Evolutionary conservation across 92 coral and sea anemone genomes (phyloP), one percentile per base, ranked within the genome.

Genomic region (Plumapathes pennacea): DNA sequence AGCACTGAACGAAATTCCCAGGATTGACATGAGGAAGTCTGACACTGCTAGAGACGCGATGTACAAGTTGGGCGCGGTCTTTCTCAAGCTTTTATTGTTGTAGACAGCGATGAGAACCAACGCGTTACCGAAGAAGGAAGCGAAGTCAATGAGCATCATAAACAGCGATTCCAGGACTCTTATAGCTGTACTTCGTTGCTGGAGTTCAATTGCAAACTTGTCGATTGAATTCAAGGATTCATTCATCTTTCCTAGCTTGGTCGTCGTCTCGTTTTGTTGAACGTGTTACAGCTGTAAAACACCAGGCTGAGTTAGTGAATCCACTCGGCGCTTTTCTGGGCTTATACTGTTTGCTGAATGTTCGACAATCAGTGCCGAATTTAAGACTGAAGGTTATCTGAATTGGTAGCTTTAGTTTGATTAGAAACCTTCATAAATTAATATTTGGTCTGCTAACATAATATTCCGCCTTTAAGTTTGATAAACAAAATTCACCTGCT

Each of bases 21-120:
- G 59, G 15, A 85, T 27, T 2, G 92, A 62, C 87, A 85, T 69
- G 15, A 85, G 45, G 38, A 85, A 56, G 69, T 85, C 92, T 20
- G 92, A 69, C 48, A 85, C 38, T 5, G 92, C 86, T 5, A 85
- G 59, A 34, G 69, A 54, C 14, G 74, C 80, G 32, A 85, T 85
- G 80, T 85, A 85, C 83, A 74, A 53, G 48, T 85, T 85, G 41
- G 83, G 82, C 23, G 80, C 76, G 17, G 81, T 69, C 36, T 68
- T 58, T 23, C 92, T 82, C 10, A 85, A 72, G 30, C 53, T 58
- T 68, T 76, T 67, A 63, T 85, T 85, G 28, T 42, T 78, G 45
- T 57, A 19, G 24, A 72, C 75, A 1, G 90, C 85, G 50, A 72
- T 50, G 20, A 71, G 67, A 6, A 84, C 78, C 33, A 84, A 74